Evolutionary conservation across 2,888 invertebrate genomes (phyloP), one percentile per base, ranked within the genome.

Genomic region (Epinotia demarniana): DNA sequence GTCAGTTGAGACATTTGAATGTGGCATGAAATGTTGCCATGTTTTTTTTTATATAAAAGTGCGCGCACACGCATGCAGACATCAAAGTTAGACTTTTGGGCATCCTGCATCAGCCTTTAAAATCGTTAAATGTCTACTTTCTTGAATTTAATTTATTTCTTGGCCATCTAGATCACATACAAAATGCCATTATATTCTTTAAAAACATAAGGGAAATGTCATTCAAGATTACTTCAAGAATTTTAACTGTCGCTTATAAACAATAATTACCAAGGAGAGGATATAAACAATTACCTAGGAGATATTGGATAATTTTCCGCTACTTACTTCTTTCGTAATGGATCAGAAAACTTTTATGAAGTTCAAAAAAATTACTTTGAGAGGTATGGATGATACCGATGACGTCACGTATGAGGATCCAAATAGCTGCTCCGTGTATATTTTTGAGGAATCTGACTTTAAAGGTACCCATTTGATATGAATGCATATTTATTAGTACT

Each of bases 121-220:
- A 16, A 53, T 8, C 53, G 8, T n/a, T n/a, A 4, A 8, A 49
- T 16, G 1, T 13, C 0, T 16, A 16, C 53, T 53, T n/a, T 53
- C 53, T 53, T n/a, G 11, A 57, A 57, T 11, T 16, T 19, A 11
- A 12, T 18, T 8, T 61, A 64, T 70, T 78, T 79, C 69, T 70
- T 79, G 80, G 80, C 81, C 82, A 78, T 75, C 78, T 78, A 79
- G 80, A 81, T 79, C 23, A n/a, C 8, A 74, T 18, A 69, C 33
- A 60, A 43, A 63, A 64, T 57, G 27, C 33, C 33, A 64, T 19
- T 0, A 49, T 60, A 43, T 19, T 39, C 16, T 57, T 27, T 18
- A 33, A 67, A 71, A 46, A 64, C 4, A 57, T 19, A 43, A 2
- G 39, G 0, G 43, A 5, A 12, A 67, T 71, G 75, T 71, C 75